These are phyloP conservation scores for Chamaea fasciata DNA, from an alignment of 2,113 vertebrate genomes.

Conservation along the genomic window DNA sequence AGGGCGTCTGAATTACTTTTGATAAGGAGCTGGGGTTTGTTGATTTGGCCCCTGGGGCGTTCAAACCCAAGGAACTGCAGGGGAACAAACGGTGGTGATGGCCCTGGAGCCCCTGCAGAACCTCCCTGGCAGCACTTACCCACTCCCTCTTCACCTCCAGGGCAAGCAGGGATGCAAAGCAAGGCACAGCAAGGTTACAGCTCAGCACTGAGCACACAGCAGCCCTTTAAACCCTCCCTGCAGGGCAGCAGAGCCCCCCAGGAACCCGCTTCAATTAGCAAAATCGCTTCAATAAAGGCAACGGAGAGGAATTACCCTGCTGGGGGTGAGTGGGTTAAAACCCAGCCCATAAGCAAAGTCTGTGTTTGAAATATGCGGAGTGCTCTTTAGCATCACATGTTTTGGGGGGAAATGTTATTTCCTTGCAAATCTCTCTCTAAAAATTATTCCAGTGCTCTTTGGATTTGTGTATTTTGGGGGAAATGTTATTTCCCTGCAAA, in stretches of 20 bases:
- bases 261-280: not conserved
- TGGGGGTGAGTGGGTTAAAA: not conserved
- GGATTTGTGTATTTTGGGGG: not conserved
- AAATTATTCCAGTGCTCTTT: not conserved
- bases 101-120: not conserved
- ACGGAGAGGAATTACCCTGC: not conserved
- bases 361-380: rapidly evolving
- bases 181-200: constrained; percentile 60
- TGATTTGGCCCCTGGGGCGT: not conserved
- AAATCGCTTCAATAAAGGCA: not conserved
- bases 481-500: not conserved
- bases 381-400: not conserved
- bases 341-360: not conserved
- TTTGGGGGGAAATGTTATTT: not conserved
- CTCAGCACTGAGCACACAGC: constrained; percentile 34
- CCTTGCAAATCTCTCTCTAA: not conserved
- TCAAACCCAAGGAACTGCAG: not conserved
- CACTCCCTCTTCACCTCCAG: constrained; percentile 94
- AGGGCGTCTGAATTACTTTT: not conserved
- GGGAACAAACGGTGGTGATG: not conserved
- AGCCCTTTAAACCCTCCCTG: not conserved
- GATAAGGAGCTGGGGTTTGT: not conserved
- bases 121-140: constrained; percentile 81
- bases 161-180: constrained; percentile 82
- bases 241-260: not conserved